Evolutionary conservation across 2,113 vertebrate species (phyloP).

Genomic region (Pedetes capensis): DNA sequence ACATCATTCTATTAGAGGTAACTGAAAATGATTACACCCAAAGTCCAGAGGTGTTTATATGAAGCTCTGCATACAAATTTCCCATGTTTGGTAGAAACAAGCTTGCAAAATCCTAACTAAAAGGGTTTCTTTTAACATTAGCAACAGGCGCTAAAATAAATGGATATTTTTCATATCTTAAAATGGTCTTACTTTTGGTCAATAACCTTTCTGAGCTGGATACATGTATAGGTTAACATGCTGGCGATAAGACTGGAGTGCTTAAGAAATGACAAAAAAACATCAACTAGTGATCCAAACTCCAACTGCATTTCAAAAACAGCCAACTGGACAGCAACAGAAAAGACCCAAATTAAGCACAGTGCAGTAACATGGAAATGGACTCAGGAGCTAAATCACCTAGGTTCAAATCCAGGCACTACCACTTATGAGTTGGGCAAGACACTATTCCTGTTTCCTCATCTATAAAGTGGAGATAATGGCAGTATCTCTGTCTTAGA

Average conservation of each 20-base stretch:
- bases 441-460: neutral
- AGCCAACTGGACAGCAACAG: neutral
- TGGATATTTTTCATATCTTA: neutral
- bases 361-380: neutral
- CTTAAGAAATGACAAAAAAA: neutral
- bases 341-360: neutral
- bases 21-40: neutral
- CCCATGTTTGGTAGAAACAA: neutral
- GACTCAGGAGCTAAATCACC: neutral
- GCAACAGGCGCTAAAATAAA: neutral
- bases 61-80: neutral
- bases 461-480: neutral
- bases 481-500: neutral
- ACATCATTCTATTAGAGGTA: neutral
- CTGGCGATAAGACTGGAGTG: neutral
- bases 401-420: neutral
- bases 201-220: neutral
- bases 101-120: conserved; percentile 16
- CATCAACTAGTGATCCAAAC: neutral
- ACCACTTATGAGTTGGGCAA: neutral
- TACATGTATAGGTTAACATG: neutral
- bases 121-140: neutral
- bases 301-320: neutral
- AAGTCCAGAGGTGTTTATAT: neutral
- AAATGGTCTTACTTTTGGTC: neutral